Conservation (phyloP, 2,113 vertebrate genomes). For the Tiliqua scincoides region DNA sequence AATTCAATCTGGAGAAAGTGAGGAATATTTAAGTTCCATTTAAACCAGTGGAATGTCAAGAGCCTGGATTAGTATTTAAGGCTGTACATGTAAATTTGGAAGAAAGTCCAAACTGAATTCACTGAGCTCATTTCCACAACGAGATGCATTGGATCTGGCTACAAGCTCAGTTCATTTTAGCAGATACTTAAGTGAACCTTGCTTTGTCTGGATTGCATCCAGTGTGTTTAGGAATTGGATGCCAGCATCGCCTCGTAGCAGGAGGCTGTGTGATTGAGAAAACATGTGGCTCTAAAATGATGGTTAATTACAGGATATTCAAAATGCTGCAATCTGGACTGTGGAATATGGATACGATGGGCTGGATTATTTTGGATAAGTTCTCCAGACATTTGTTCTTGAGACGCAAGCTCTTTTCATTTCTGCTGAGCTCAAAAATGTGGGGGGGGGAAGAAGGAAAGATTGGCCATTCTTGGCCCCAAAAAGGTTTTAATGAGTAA, state of each 20-base stretch:
- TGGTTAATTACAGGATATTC: slow-evolving; percentile 13
- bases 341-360: not conserved
- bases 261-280: not conserved
- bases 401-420: slow-evolving; percentile 21
- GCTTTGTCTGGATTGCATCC: not conserved
- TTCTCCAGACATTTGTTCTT: slow-evolving; percentile 15
- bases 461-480: not conserved
- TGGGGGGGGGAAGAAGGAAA: slow-evolving; percentile 12
- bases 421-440: slow-evolving; percentile 8
- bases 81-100: too few relatives aligned
- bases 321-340: not conserved
- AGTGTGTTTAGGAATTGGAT: not conserved
- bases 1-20: not conserved
- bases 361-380: not conserved
- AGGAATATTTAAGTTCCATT: not conserved
- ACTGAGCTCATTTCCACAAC: not conserved
- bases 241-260: not conserved
- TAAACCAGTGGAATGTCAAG: not conserved
- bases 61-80: not conserved
- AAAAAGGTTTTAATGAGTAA: slow-evolving; percentile 19
- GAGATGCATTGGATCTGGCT: not conserved
- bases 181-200: not conserved
- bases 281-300: not conserved
- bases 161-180: not conserved
- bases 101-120: not conserved